A percentile compares a stretch with the other conserved stretches of the same genome.
phyloP scores from a whole-genome alignment of 2,888 invertebrate species.

The Teinopalpus imperialis region DNA sequence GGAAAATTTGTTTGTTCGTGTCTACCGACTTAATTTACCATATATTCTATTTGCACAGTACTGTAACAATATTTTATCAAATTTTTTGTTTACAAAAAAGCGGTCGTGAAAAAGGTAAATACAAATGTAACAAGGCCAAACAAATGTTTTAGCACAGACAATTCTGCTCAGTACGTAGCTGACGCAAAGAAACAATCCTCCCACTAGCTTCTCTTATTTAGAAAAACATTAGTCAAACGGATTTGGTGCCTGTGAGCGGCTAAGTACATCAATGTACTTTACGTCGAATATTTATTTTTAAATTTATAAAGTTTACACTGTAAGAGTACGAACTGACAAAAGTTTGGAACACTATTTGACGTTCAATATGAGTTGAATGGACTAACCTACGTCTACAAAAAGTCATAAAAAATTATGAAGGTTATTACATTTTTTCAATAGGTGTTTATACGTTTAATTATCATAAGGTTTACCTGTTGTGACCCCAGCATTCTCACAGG shows the following conservation, averaged over 20 bases:
- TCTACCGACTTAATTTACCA: background rate
- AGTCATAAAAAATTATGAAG: too few species aligned
- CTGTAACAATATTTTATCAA: too few species aligned
- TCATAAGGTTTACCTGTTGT: too few species aligned
- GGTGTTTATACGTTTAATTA: too few species aligned
- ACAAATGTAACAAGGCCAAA: conserved; percentile 15
- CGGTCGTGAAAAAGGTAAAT: too few species aligned
- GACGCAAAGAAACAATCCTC: conserved; percentile 20
- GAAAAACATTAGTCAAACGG: conserved; percentile 26
- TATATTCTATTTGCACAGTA: too few species aligned
- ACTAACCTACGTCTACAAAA: too few species aligned
- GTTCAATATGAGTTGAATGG: background rate
- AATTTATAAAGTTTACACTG: conserved; percentile 12
- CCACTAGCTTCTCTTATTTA: conserved; percentile 17
- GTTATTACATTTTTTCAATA: too few species aligned
- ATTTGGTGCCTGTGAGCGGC: conserved; percentile 5
- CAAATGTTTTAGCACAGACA: conserved; percentile 13
- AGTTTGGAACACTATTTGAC: conserved; percentile 9
- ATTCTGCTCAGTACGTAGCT: conserved; percentile 4
- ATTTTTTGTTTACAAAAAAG: too few species aligned
- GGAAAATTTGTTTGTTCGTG: conserved; percentile 5
- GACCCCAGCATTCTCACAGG: too few species aligned
- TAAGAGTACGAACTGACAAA: conserved; percentile 3
- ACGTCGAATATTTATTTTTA: conserved; percentile 18
- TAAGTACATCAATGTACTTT: conserved; percentile 12